Conservation (phyloP, 2,888 invertebrate species). For the Heteropelma amictum region DNA sequence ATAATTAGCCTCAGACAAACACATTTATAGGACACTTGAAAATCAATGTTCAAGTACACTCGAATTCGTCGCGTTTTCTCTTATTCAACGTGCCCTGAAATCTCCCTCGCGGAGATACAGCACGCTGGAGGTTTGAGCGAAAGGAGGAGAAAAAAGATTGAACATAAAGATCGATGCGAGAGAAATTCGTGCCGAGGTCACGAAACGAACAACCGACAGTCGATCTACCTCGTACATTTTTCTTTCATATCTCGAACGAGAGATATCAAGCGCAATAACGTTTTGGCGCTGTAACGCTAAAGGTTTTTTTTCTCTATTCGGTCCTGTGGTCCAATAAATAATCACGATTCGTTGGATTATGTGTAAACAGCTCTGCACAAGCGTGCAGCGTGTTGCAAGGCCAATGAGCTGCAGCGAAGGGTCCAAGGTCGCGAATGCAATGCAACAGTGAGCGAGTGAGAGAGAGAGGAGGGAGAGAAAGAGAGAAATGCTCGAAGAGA, state of each 20-base stretch:
- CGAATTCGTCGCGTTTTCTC: neutral
- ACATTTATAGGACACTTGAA: too few relatives aligned
- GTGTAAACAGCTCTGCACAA: conserved; percentile 43
- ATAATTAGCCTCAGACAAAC: too few relatives aligned
- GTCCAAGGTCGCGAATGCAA: conserved; percentile 58
- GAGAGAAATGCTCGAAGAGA: conserved; percentile 30
- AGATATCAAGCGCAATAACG: neutral
- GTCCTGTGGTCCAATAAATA: conserved; percentile 46
- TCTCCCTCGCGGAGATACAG: neutral
- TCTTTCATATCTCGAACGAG: conserved; percentile 6
- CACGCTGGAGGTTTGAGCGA: neutral
- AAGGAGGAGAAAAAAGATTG: neutral
- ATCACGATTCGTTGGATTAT: conserved; percentile 36
- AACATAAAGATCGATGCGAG: conserved; percentile 7
- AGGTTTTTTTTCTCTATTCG: conserved; percentile 5
- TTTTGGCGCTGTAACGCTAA: conserved; percentile 2
- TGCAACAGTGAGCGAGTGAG: conserved; percentile 29
- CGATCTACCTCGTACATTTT: conserved; percentile 36
- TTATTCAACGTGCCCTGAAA: neutral
- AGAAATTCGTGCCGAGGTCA: conserved; percentile 47
- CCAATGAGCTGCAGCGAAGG: conserved; percentile 57
- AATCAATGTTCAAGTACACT: too few relatives aligned
- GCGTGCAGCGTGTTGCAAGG: conserved; percentile 48
- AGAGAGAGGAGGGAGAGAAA: conserved; percentile 33
- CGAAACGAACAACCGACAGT: conserved; percentile 44